These are phyloP conservation scores for Pavo muticus DNA, from an alignment of 2,113 vertebrate species.

Conservation along the genomic window DNA sequence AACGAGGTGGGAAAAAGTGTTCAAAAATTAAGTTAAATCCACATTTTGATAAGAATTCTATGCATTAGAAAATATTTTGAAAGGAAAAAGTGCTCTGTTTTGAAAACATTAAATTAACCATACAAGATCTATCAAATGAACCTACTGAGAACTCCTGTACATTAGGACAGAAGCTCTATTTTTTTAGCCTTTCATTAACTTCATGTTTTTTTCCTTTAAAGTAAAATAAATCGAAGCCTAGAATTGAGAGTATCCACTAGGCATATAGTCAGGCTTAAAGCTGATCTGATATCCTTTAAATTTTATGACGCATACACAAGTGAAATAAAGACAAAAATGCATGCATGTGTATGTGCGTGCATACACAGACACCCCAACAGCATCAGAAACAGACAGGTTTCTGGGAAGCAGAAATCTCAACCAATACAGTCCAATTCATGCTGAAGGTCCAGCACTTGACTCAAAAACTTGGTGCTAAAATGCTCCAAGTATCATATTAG, in stretches of 20 bases:
- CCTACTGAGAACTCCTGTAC: constrained; percentile 39
- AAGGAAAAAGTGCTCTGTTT: background rate
- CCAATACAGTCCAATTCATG: background rate
- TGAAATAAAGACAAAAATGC: background rate
- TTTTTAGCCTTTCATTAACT: background rate
- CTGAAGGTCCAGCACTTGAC: background rate
- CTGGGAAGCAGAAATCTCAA: background rate
- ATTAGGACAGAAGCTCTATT: background rate
- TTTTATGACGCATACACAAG: background rate
- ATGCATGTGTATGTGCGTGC: background rate
- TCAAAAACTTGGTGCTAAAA: background rate
- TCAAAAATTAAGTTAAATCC: background rate
- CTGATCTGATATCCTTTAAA: background rate
- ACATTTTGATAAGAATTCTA: background rate
- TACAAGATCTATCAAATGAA: background rate
- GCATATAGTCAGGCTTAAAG: background rate
- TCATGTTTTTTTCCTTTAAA: background rate
- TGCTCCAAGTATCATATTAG: background rate
- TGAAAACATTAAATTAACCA: constrained; percentile 59
- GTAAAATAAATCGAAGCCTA: background rate
- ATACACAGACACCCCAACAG: background rate
- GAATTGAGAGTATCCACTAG: background rate
- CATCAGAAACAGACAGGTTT: background rate
- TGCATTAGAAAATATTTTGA: background rate
- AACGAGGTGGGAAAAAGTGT: background rate